A percentile compares a stretch with the other conserved stretches of the same genome.
Evolutionary conservation across 1,140 invertebrate species (phyloP).

Genomic region (Lanistes nyassanus): DNA sequence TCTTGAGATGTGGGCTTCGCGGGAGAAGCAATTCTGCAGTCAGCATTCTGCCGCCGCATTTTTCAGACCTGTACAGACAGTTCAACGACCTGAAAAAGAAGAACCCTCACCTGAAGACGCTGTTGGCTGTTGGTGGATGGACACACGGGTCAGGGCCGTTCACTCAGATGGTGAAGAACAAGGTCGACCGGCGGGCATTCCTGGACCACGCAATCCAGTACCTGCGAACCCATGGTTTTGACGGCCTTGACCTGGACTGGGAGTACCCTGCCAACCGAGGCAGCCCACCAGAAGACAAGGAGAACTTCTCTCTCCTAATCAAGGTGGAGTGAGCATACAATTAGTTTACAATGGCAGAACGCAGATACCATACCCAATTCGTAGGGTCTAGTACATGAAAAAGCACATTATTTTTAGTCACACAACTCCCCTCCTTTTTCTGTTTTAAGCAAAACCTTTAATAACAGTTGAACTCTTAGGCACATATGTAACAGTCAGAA

Average conservation of each 20-base stretch:
- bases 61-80: conserved; percentile 79
- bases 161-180: conserved; percentile 46
- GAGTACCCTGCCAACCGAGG: conserved; percentile 93
- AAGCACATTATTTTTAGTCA: no score
- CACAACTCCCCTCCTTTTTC: no score
- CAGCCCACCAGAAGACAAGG: conserved; percentile 87
- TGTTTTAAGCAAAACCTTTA: no score
- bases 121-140: conserved; percentile 96
- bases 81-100: conserved; percentile 92
- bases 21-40: no score
- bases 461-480: no score
- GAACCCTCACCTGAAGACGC: conserved; percentile 90
- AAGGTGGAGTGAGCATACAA: conserved; percentile 69
- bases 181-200: conserved; percentile 43
- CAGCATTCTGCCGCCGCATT: no score
- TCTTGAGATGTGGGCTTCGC: no score
- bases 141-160: conserved; percentile 87
- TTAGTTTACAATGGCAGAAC: background rate
- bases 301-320: conserved; percentile 90
- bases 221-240: conserved; percentile 90
- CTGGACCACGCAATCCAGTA: conserved; percentile 78
- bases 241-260: conserved; percentile 96
- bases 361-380: no score
- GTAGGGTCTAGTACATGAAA: no score
- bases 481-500: no score